phyloP scores from a whole-genome alignment of 1,140 invertebrate genomes.

The Cotesia typhae region DNA sequence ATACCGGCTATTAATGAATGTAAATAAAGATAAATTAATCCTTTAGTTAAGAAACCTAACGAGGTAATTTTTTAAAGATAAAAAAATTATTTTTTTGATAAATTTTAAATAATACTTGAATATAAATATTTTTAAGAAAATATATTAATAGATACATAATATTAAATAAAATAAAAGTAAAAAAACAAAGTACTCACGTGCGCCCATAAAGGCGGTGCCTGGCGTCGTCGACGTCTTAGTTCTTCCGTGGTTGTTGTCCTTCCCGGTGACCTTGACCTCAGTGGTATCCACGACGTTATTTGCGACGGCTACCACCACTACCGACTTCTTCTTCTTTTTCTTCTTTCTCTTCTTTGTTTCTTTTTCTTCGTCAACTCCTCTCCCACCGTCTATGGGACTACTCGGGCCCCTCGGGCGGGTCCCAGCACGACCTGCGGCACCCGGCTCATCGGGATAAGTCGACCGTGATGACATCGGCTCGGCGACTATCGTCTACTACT shows the following conservation, averaged over 20 bases:
- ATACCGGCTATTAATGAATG: too few relatives aligned
- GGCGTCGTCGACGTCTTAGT: conserved; percentile 43
- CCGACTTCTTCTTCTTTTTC: conserved; percentile 32
- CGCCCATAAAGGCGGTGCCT: conserved; percentile 59
- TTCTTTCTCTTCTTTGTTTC: conserved; percentile 40
- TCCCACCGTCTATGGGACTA: conserved; percentile 33
- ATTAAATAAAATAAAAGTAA: not conserved
- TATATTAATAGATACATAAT: not conserved
- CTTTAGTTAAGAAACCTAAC: not conserved
- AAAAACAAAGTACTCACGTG: conserved; percentile 51
- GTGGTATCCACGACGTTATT: conserved; percentile 10
- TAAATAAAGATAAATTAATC: not conserved
- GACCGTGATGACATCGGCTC: conserved; percentile 61
- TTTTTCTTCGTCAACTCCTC: conserved; percentile 41
- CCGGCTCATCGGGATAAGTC: conserved; percentile 53
- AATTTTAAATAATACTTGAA: not conserved
- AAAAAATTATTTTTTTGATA: not conserved
- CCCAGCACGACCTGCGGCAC: conserved; percentile 50
- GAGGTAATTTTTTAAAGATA: not conserved
- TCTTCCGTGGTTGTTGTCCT: conserved; percentile 28
- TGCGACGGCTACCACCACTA: not conserved
- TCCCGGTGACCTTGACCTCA: conserved; percentile 38
- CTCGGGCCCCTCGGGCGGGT: conserved; percentile 47
- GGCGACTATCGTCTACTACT: conserved; percentile 49
- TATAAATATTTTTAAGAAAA: not conserved